phyloP scores from a whole-genome alignment of 2,797 vertebrate species.

The Propithecus deckenii region DNA sequence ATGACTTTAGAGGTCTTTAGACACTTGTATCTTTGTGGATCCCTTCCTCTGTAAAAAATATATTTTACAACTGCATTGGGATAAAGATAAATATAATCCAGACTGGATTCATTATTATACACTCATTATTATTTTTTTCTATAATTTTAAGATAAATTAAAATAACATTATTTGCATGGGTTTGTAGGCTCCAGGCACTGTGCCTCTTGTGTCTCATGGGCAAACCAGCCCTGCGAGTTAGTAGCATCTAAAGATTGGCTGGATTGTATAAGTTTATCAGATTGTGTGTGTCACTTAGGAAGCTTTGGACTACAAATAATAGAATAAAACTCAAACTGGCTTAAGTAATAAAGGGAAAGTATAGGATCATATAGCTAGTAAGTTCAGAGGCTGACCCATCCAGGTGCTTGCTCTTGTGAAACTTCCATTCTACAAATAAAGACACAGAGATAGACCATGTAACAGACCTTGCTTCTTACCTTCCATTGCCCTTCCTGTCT shows the following conservation, averaged over 20 bases:
- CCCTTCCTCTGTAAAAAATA: not conserved
- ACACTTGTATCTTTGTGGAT: not conserved
- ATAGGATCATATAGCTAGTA: not conserved
- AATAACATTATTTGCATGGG: not conserved
- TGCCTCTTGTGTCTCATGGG: not conserved
- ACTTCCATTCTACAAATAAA: not conserved
- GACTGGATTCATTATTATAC: not conserved
- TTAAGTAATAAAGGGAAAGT: not conserved
- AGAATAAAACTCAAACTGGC: not conserved
- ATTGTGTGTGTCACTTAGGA: not conserved
- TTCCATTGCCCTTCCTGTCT: not conserved
- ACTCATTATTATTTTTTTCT: not conserved
- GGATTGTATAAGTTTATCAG: not conserved
- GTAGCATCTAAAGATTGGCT: not conserved
- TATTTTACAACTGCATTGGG: not conserved
- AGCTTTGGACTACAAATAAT: not conserved
- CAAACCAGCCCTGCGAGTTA: not conserved
- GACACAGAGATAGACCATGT: not conserved
- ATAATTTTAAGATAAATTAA: slow-evolving; percentile 3
- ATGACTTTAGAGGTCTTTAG: not conserved
- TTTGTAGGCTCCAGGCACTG: not conserved
- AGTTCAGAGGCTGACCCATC: not conserved
- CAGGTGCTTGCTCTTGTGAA: not conserved
- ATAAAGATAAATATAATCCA: slow-evolving; percentile 1
- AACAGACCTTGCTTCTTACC: not conserved